A percentile compares a stretch with the other conserved stretches of the same genome.
phyloP scores from a whole-genome alignment of 1,140 invertebrate species.

The Neodiprion fabricii region DNA sequence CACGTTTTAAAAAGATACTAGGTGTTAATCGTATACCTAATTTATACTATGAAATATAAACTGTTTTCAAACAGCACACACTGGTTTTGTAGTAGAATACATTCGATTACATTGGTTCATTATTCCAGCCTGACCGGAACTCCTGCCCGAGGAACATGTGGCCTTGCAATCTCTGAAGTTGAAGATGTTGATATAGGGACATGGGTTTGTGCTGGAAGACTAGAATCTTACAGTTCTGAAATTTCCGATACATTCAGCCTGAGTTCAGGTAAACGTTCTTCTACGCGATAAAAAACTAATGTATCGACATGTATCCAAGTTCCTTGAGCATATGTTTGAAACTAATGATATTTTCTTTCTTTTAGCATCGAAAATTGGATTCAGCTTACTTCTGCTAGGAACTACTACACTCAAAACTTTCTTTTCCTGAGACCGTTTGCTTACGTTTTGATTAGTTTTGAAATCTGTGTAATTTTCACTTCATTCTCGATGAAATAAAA shows the following conservation, averaged over 20 bases:
- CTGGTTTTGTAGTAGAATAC: too few relatives aligned
- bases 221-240: constrained; percentile 5
- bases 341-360: background rate
- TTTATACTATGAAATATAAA: too few relatives aligned
- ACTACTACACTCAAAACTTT: background rate
- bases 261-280: background rate
- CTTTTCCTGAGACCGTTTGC: background rate
- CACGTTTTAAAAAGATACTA: too few relatives aligned
- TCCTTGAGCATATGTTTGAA: background rate
- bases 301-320: background rate
- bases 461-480: background rate
- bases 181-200: constrained; percentile 6
- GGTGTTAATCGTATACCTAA: too few relatives aligned
- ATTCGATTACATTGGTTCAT: too few relatives aligned
- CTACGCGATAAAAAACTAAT: background rate
- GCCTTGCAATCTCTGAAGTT: background rate
- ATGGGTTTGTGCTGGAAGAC: constrained; percentile 7
- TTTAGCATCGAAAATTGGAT: background rate
- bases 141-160: background rate
- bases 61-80: too few relatives aligned
- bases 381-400: background rate
- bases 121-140: background rate
- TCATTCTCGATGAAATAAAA: background rate
- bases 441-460: background rate
- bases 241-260: background rate